phyloP scores from a whole-genome alignment of 2,113 vertebrate genomes.

The Indicator indicator region DNA sequence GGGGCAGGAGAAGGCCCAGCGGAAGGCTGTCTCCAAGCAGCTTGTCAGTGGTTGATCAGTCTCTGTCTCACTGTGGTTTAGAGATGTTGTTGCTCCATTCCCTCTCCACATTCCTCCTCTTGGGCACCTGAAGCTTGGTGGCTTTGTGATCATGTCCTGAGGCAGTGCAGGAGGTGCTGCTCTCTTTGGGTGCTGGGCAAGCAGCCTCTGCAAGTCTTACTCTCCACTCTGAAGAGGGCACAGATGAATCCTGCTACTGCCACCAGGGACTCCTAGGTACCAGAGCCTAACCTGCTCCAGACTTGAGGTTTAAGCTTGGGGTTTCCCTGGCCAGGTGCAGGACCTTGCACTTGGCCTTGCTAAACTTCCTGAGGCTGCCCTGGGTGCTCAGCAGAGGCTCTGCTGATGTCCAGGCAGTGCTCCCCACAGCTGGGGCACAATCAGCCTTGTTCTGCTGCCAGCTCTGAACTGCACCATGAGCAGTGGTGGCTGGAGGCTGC shows the following conservation, averaged over 20 bases:
- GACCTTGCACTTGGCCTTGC: too few relatives aligned
- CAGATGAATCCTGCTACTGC: not conserved
- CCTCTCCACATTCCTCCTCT: not conserved
- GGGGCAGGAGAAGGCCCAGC: not conserved
- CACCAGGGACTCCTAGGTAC: not conserved
- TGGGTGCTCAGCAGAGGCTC: not conserved
- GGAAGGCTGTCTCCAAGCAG: not conserved
- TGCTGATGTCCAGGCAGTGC: not conserved
- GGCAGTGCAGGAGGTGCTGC: accelerated
- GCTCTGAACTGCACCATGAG: not conserved
- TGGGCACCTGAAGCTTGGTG: not conserved
- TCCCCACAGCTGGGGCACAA: not conserved
- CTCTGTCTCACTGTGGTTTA: not conserved
- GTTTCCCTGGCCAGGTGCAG: not conserved
- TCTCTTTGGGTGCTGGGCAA: not conserved
- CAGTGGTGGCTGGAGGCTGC: not conserved
- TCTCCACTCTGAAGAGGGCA: not conserved
- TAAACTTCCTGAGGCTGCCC: too few relatives aligned
- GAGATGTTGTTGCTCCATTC: not conserved
- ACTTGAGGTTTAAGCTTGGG: not conserved
- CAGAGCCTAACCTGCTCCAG: not conserved
- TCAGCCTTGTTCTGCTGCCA: not conserved
- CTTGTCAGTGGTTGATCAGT: not conserved
- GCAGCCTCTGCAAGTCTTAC: too few relatives aligned
- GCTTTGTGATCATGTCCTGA: not conserved